Base-by-base conservation (phyloP, 2,797 vertebrate species). In the Hypotaenidia okinawae region DNA sequence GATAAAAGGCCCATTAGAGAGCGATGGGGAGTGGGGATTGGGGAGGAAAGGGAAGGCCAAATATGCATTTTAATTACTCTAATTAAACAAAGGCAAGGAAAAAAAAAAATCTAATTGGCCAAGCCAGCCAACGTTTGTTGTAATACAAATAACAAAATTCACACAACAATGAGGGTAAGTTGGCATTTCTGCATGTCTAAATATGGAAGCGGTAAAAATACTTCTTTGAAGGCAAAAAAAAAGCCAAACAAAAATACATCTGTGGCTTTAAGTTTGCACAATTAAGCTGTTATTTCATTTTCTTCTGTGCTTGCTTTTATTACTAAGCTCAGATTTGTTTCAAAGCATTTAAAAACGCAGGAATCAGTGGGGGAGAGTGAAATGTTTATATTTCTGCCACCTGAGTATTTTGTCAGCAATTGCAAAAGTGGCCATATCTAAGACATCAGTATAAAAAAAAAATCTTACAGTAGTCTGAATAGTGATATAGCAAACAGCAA, bases 61-160 rank as follows among this genome's bases (percentile, higher is more conserved):
- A 79, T 63, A 89, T 49, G 25, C 37, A 62, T 94, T 94, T 91
- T 84, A 91, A 90, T 93, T 91, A 57, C 37, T 85, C 6, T 3
- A 94, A 87, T 62, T 92, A 92, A 84, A 73, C 10, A 90, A 93
- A 90, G 16, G 5, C 35, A 45, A 22, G 51, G 51, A 33, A 68
- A 74, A 74, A 94, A 90, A 76, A 84, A 47, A 45, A 1, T 55
- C 32, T 3, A 52, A 54, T 85, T 95, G 62, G 6, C 28, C 30
- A 92, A 93, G 28, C 2, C 32, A 82, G 25, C 5, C 19, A 33
- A 21, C 64, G 62, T 89, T 72, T 74, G 22, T 23, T 89, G 8
- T 43, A 51, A 91, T 45, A 16, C 2, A 82, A 89, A 89, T 68
- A 66, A 90, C 6, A 59, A 81, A 84, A 81, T 73, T 85, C n/a